These are phyloP conservation scores for Halichoeres trimaculatus DNA, from an alignment of 2,113 vertebrate species.

Conservation along the genomic window DNA sequence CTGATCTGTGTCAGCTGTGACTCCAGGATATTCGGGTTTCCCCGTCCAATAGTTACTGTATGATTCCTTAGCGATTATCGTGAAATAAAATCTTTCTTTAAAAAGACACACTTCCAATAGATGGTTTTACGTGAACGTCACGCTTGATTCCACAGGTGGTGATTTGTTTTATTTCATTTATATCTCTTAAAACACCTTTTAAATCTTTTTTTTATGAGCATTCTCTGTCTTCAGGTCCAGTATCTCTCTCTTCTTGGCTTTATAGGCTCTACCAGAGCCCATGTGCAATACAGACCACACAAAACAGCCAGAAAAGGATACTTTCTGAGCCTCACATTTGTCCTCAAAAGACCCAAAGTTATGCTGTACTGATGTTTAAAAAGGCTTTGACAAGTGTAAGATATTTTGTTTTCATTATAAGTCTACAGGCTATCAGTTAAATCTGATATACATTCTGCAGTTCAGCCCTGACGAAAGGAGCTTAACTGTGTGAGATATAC, in stretches of 20 bases:
- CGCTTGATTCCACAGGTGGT: constrained; percentile 24
- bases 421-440: background rate
- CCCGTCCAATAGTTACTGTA: background rate
- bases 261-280: constrained; percentile 8
- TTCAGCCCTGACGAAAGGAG: background rate
- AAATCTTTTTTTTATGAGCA: constrained; percentile 4
- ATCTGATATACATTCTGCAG: background rate
- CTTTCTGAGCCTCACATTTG: background rate
- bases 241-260: background rate
- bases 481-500: background rate
- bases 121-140: constrained; percentile 2
- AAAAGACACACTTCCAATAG: constrained; percentile 10
- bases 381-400: background rate
- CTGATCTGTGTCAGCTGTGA: background rate
- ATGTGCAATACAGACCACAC: constrained; percentile 1
- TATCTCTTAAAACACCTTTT: background rate
- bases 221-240: background rate
- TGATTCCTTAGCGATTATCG: background rate
- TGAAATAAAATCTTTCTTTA: constrained; percentile 20
- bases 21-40: constrained; percentile 3
- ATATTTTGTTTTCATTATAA: background rate
- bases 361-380: background rate
- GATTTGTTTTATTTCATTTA: constrained; percentile 18
- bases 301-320: constrained; percentile 11
- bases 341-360: constrained; percentile 10